Evolutionary conservation across 2,113 vertebrate species (phyloP), one percentile per base, ranked within the genome.

Genomic region (Coregonus clupeaformis): DNA sequence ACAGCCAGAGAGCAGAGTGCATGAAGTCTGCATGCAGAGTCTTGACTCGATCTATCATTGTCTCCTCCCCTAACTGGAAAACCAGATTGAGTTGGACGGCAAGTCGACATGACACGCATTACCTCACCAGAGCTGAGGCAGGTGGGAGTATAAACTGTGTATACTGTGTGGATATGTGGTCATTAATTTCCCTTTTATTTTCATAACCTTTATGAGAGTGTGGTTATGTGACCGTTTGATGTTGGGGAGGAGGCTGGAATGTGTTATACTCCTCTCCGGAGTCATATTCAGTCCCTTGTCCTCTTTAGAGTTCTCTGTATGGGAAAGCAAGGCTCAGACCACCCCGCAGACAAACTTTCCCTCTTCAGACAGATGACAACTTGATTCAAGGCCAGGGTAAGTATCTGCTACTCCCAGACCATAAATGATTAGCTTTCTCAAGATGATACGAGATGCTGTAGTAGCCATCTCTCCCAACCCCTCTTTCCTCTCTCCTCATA

Each of bases 351-450:
- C 74, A 76, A 67, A 79, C 78, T 12, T 63, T 69, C 69, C 32
- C 74, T 75, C 79, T 71, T 82, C 59, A 77, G 70, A 32, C 65
- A 24, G 47, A 81, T 70, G 59, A 32, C 63, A 47, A 32, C 69
- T 55, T 71, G 74, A 72, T 85, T 77, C 72, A 68, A 68, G 73
- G 62, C 75, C 69, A 74, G 63, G 70, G 72, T 76, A 75, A 86
- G 59, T 64, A 77, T 79, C 71, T 63, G n/a, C 47, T 12, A 30
- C 69, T 77, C 72, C 67, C 73, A 77, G 74, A 80, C 72, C 82
- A 79, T 75, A 78, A 86, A 84, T 88, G 82, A 87, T 88, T 86
- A 81, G 74, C 78, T 76, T 78, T 85, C 81, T 84, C 73, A 78
- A 85, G 79, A 82, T 55, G 75, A 64, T 82, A 85, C 72, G 75